Percentiles rank a stretch among this genome's conserved stretches.
Conservation (phyloP, 2,888 invertebrate genomes). For the Sinohyriopsis cumingii region DNA sequence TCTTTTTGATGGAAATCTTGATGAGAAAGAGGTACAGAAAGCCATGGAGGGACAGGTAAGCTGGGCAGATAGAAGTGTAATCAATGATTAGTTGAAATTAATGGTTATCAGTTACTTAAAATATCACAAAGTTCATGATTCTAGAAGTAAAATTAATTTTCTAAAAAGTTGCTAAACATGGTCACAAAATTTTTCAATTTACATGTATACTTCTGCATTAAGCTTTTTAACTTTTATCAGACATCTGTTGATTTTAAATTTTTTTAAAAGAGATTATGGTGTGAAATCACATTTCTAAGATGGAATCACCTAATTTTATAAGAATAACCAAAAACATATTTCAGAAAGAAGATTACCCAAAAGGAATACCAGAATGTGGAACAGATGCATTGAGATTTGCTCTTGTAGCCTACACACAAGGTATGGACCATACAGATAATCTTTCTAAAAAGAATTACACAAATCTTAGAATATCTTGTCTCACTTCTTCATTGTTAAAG, state of each 20-base stretch:
- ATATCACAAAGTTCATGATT: neutral
- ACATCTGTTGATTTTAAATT: too few species aligned
- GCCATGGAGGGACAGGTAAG: conserved; percentile 77
- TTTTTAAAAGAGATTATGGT: too few species aligned
- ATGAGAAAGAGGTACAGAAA: conserved; percentile 85
- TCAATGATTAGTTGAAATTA: too few species aligned
- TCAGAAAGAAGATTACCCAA: conserved; percentile 78
- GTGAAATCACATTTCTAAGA: too few species aligned
- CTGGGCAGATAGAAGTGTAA: too few species aligned
- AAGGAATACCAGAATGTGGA: conserved; percentile 97
- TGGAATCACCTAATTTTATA: too few species aligned
- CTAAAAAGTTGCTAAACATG: too few species aligned
- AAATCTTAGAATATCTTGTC: too few species aligned
- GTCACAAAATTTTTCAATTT: neutral
- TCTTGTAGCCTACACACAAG: conserved; percentile 90
- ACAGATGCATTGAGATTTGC: conserved; percentile 95
- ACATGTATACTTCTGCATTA: neutral
- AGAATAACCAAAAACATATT: neutral
- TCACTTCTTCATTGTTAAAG: too few species aligned
- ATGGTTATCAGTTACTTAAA: neutral
- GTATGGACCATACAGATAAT: conserved; percentile 56
- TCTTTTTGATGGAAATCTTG: conserved; percentile 86
- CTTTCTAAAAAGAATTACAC: too few species aligned
- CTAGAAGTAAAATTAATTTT: too few species aligned
- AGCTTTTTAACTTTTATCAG: too few species aligned